Evolutionary conservation across 2,888 invertebrate genomes (phyloP).

Genomic region (Melanotus villosus): DNA sequence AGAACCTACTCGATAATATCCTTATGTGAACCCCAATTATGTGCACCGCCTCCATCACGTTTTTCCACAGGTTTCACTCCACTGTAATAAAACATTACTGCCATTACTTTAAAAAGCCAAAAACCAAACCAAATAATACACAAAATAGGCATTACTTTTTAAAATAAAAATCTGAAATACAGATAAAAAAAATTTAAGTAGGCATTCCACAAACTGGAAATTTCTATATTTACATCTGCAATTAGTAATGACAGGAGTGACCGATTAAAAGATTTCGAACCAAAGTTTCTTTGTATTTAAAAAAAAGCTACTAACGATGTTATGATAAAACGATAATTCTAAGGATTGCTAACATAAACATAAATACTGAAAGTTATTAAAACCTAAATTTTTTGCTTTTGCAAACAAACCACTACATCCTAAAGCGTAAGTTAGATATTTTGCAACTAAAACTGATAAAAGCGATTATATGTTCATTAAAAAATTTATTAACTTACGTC

Average conservation of each 20-base stretch:
- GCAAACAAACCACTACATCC: neutral
- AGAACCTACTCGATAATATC: conserved; percentile 86
- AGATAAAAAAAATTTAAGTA: neutral
- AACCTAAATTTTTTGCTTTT: neutral
- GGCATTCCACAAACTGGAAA: neutral
- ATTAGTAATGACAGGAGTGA: conserved; percentile 30
- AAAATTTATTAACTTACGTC: conserved; percentile 73
- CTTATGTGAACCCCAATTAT: conserved; percentile 96
- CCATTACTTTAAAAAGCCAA: conserved; percentile 52
- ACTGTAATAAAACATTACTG: conserved; percentile 67
- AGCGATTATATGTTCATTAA: neutral
- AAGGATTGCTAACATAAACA: no score
- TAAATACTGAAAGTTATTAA: no score
- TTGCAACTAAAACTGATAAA: conserved; percentile 25
- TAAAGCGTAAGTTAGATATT: no score
- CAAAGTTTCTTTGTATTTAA: neutral
- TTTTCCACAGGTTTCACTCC: conserved; percentile 95
- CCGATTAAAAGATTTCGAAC: neutral
- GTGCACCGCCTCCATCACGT: conserved; percentile 93
- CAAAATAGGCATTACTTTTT: conserved; percentile 13
- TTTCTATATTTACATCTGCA: neutral
- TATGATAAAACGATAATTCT: no score
- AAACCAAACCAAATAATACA: conserved; percentile 29
- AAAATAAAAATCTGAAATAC: conserved; percentile 10
- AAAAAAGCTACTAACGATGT: no score